phyloP scores from a whole-genome alignment of 1,140 invertebrate genomes.

The Pogonognathellus flavescens region DNA sequence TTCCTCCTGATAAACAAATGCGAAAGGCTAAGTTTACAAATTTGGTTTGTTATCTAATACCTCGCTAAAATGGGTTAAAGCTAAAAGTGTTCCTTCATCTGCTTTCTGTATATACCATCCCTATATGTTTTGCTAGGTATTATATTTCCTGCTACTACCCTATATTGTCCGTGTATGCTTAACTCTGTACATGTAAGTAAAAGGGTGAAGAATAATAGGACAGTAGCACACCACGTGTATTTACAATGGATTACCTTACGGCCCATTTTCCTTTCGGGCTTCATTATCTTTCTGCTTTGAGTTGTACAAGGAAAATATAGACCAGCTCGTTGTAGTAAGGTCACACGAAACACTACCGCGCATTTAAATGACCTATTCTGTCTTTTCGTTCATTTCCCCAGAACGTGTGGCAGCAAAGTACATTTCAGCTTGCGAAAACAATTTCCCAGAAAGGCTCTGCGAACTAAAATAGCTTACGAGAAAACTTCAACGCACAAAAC shows the following conservation, averaged over 20 bases:
- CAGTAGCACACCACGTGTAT: not conserved
- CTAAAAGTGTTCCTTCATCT: not conserved
- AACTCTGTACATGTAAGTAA: not conserved
- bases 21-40: not conserved
- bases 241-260: not conserved
- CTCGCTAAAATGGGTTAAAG: not conserved
- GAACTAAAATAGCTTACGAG: too few species aligned
- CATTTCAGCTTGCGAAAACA: too few species aligned
- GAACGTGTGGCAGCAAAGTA: too few species aligned
- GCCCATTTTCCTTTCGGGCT: not conserved
- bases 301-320: too few species aligned
- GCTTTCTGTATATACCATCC: not conserved
- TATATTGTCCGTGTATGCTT: too few species aligned
- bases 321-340: too few species aligned
- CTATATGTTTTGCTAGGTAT: too few species aligned
- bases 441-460: too few species aligned
- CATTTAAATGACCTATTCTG: not conserved
- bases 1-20: not conserved
- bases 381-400: too few species aligned
- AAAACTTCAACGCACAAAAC: too few species aligned
- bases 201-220: not conserved
- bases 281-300: too few species aligned
- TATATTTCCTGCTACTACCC: too few species aligned
- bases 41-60: slow-evolving; percentile 18
- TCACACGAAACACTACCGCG: not conserved